Evolutionary conservation across 2,888 invertebrate species (phyloP).

Genomic region (Cantharis nigra): DNA sequence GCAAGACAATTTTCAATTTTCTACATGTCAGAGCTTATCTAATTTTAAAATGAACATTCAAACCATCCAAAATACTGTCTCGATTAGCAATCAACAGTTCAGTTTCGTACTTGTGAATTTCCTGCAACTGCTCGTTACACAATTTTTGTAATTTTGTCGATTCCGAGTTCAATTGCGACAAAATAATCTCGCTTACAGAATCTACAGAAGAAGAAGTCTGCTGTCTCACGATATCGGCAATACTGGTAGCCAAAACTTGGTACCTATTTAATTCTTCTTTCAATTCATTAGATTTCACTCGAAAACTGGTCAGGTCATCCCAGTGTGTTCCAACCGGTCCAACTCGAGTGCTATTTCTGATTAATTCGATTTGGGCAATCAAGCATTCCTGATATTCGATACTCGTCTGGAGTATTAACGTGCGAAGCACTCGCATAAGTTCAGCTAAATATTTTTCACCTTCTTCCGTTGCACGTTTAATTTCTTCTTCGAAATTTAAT

Average conservation of each 20-base stretch:
- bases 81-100: slow-evolving; percentile 46
- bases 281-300: slow-evolving; percentile 45
- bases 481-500: slow-evolving; percentile 24
- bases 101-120: slow-evolving; percentile 46
- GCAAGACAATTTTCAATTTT: not conserved
- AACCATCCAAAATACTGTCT: slow-evolving; percentile 41
- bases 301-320: slow-evolving; percentile 48
- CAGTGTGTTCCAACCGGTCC: slow-evolving; percentile 46
- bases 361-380: slow-evolving; percentile 50
- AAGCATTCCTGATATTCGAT: slow-evolving; percentile 49
- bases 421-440: slow-evolving; percentile 47
- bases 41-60: not conserved
- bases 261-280: slow-evolving; percentile 48
- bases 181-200: slow-evolving; percentile 26
- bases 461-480: slow-evolving; percentile 37
- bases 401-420: slow-evolving; percentile 45
- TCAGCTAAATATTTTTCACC: slow-evolving; percentile 46
- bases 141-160: slow-evolving; percentile 43
- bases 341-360: slow-evolving; percentile 38
- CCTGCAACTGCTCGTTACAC: slow-evolving; percentile 41
- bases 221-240: slow-evolving; percentile 46
- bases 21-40: not conserved
- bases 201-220: slow-evolving; percentile 36
- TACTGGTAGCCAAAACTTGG: slow-evolving; percentile 44
- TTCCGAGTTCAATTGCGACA: slow-evolving; percentile 28